Conservation (phyloP, 1,140 invertebrate species). For the Pomacea maculata region DNA sequence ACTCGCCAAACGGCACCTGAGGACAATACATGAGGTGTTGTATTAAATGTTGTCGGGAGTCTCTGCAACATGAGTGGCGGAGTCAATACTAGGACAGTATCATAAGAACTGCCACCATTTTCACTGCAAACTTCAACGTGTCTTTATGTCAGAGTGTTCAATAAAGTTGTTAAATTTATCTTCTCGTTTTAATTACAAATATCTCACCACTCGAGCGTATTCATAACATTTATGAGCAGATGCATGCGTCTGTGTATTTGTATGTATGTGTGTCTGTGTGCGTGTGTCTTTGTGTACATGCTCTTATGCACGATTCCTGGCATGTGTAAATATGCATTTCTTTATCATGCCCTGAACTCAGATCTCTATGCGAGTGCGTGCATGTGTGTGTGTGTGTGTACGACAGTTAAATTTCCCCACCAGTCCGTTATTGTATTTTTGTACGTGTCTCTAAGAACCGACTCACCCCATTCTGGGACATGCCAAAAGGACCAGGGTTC, state of each 20-base stretch:
- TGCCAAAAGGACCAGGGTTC: constrained; percentile 94
- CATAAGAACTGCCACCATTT: too few species aligned
- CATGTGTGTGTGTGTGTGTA: background rate
- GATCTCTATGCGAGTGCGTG: background rate
- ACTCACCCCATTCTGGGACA: constrained; percentile 89
- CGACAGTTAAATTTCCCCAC: too few species aligned
- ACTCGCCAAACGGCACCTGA: constrained; percentile 89
- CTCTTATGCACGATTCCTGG: background rate
- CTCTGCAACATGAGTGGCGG: too few species aligned
- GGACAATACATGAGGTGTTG: background rate
- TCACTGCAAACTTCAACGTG: too few species aligned
- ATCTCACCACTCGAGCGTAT: too few species aligned
- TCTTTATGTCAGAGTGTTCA: too few species aligned
- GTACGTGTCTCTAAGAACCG: background rate
- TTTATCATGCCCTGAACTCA: background rate
- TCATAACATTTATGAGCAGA: too few species aligned
- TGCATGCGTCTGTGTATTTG: background rate
- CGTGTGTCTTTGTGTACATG: background rate
- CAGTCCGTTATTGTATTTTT: background rate
- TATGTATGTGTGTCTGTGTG: background rate
- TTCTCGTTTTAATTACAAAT: too few species aligned
- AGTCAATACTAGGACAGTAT: too few species aligned
- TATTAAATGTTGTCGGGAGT: too few species aligned
- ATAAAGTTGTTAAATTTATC: too few species aligned
- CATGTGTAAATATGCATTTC: too few species aligned